These are phyloP conservation scores for Drosophila anomalata DNA, from an alignment of 2,888 invertebrate genomes.

Conservation along the genomic window DNA sequence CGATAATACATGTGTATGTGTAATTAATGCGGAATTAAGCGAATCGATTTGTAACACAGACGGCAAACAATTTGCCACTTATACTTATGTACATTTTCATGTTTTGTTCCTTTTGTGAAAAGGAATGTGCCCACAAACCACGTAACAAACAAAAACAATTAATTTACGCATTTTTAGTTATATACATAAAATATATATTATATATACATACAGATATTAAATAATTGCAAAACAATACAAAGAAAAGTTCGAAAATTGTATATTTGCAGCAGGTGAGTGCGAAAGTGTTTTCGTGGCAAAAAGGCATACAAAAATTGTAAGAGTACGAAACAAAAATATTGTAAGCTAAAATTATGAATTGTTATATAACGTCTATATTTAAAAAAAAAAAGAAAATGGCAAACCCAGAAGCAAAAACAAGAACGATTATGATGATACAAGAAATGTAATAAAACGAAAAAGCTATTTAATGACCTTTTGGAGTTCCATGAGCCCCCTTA, in stretches of 20 bases:
- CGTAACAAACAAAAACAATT: conserved; percentile 58
- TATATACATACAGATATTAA: conserved; percentile 69
- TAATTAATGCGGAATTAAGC: conserved; percentile 43
- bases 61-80: conserved; percentile 46
- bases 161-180: conserved; percentile 79
- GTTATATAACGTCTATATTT: conserved; percentile 79
- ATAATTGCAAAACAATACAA: conserved; percentile 49
- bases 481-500: neutral
- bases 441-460: conserved; percentile 48
- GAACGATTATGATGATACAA: conserved; percentile 63
- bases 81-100: conserved; percentile 56
- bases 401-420: conserved; percentile 40
- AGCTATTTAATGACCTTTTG: conserved; percentile 26
- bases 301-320: conserved; percentile 61
- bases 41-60: conserved; percentile 39
- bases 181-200: conserved; percentile 57
- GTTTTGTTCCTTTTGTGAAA: conserved; percentile 75
- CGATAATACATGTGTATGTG: conserved; percentile 55
- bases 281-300: conserved; percentile 57
- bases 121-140: conserved; percentile 56
- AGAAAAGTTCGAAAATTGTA: conserved; percentile 68
- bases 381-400: conserved; percentile 62
- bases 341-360: conserved; percentile 79
- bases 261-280: conserved; percentile 61
- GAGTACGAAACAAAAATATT: conserved; percentile 66